Percentiles rank a stretch among this genome's conserved stretches.
These are phyloP conservation scores for Dendropsophus ebraccatus DNA, from an alignment of 2,113 vertebrate species.

Conservation along the genomic window DNA sequence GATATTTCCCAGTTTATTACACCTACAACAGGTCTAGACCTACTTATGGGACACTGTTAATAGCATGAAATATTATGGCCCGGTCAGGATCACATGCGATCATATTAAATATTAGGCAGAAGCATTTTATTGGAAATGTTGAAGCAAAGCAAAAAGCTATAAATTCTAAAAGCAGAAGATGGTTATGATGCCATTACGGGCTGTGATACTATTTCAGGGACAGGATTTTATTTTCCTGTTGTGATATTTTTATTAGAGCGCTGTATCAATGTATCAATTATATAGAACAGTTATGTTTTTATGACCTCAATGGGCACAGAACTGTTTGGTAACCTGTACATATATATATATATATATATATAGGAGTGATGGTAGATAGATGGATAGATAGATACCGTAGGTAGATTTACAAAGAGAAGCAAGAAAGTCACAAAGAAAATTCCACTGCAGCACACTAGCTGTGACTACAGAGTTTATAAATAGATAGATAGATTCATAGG, in stretches of 20 bases:
- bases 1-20: constrained; percentile 35
- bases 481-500: background rate
- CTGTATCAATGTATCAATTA: constrained; percentile 36
- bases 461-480: too few species aligned
- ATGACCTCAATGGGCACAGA: background rate
- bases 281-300: constrained; percentile 12
- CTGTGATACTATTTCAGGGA: constrained; percentile 21
- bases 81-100: constrained; percentile 20
- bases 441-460: too few species aligned
- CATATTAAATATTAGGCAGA: constrained; percentile 36
- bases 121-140: constrained; percentile 46
- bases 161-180: constrained; percentile 45
- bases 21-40: constrained; percentile 41
- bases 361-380: background rate
- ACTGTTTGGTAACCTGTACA: background rate
- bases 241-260: constrained; percentile 42
- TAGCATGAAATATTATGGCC: constrained; percentile 29
- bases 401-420: too few species aligned
- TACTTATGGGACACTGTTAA: constrained; percentile 43
- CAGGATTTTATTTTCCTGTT: constrained; percentile 46
- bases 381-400: background rate
- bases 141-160: constrained; percentile 37
- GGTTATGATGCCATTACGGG: constrained; percentile 31
- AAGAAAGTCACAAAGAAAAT: too few species aligned
- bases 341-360: background rate